Evolutionary conservation across 35 echinoderm and acorn worm species (phyloP).

Genomic region (Apostichopus japonicus): DNA sequence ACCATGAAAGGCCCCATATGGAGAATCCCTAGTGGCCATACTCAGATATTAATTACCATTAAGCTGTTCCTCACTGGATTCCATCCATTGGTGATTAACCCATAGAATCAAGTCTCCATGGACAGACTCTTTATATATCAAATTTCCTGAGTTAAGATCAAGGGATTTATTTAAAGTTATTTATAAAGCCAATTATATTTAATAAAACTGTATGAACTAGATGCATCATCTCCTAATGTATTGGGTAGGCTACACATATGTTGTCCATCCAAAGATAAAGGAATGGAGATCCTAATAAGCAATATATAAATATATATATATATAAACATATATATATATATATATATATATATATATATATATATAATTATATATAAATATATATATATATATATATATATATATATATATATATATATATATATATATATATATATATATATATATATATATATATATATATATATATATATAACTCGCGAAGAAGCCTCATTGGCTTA

Average conservation of each 20-base stretch:
- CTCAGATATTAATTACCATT: neutral
- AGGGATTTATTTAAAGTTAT: neutral
- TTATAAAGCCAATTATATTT: neutral
- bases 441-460: no score
- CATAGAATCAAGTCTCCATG: neutral
- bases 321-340: no score
- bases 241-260: neutral
- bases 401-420: no score
- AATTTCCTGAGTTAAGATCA: neutral
- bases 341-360: no score
- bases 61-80: neutral
- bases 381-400: no score
- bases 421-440: no score
- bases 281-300: neutral
- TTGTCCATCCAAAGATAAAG: neutral
- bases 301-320: no score
- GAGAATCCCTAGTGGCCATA: neutral
- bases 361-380: no score
- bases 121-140: neutral
- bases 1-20: neutral
- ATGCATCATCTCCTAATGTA: neutral
- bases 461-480: no score
- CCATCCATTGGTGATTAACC: neutral
- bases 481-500: no score
- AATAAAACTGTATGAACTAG: neutral